Evolutionary conservation across 2,113 vertebrate species (phyloP).

Genomic region (Pituophis catenifer): DNA sequence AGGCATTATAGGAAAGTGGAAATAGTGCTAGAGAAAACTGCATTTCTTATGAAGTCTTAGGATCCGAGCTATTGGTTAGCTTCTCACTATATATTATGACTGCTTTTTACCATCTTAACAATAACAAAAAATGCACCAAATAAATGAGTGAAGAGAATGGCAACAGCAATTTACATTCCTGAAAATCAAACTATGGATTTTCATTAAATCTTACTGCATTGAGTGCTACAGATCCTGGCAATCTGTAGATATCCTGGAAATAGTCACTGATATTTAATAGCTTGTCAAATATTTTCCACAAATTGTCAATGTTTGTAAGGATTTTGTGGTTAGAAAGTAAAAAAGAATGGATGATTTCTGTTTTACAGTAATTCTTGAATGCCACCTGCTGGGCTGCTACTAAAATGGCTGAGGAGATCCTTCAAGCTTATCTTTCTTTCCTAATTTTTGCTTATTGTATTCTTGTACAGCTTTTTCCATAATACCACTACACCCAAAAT

Average conservation of each 20-base stretch:
- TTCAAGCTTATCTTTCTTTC: neutral
- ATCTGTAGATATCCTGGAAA: neutral
- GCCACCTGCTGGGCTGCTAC: slow-evolving; percentile 58
- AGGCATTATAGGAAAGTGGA: neutral
- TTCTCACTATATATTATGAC: neutral
- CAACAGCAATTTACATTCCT: neutral
- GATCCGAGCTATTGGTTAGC: neutral
- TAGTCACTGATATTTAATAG: slow-evolving; percentile 1
- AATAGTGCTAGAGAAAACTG: neutral
- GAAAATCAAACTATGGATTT: neutral
- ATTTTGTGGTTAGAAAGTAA: slow-evolving; percentile 8
- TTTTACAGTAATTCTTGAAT: slow-evolving; percentile 51
- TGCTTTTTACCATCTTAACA: neutral
- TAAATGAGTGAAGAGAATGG: neutral
- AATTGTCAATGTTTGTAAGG: neutral
- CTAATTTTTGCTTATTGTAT: neutral
- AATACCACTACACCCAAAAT: neutral
- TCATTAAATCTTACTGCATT: neutral
- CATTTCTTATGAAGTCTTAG: neutral
- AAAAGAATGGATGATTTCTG: neutral
- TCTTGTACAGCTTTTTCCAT: neutral
- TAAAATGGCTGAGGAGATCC: slow-evolving; percentile 22
- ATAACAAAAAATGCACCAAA: neutral
- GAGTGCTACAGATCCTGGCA: neutral
- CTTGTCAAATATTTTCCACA: neutral